A percentile compares a stretch with the other conserved stretches of the same genome.
phyloP scores from a whole-genome alignment of 1,140 invertebrate species.

The Potamilus streckersoni region DNA sequence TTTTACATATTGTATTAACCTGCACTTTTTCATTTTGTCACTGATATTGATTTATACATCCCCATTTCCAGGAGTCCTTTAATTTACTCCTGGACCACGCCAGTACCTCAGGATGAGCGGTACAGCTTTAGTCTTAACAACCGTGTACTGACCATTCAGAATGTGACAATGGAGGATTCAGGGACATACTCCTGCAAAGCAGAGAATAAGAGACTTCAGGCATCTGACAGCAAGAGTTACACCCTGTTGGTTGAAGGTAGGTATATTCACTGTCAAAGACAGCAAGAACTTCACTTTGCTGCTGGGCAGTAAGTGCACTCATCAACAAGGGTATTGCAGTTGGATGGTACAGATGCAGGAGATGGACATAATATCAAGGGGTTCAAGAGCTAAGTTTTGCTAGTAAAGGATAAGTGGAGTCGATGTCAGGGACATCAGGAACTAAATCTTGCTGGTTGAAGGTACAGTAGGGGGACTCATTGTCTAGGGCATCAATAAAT shows the following conservation, averaged over 20 bases:
- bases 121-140: conserved; percentile 87
- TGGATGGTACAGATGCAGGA: conserved; percentile 3
- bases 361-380: too few species aligned
- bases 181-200: conserved; percentile 93
- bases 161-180: conserved; percentile 90
- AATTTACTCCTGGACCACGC: conserved; percentile 38
- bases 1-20: too few species aligned
- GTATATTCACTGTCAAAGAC: background rate
- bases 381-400: too few species aligned
- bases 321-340: too few species aligned
- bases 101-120: conserved; percentile 57
- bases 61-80: conserved; percentile 26
- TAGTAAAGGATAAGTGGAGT: too few species aligned
- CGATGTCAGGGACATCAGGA: too few species aligned
- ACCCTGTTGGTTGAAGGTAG: conserved; percentile 42
- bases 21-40: too few species aligned
- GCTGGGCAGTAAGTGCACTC: background rate
- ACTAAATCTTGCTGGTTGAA: too few species aligned
- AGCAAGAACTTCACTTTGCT: background rate
- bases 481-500: too few species aligned
- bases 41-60: background rate
- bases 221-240: conserved; percentile 27
- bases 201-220: conserved; percentile 70
- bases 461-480: too few species aligned
- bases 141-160: conserved; percentile 87